Base-by-base conservation (phyloP, 1,140 invertebrate genomes). In the Drosophila kurseongensis region DNA sequence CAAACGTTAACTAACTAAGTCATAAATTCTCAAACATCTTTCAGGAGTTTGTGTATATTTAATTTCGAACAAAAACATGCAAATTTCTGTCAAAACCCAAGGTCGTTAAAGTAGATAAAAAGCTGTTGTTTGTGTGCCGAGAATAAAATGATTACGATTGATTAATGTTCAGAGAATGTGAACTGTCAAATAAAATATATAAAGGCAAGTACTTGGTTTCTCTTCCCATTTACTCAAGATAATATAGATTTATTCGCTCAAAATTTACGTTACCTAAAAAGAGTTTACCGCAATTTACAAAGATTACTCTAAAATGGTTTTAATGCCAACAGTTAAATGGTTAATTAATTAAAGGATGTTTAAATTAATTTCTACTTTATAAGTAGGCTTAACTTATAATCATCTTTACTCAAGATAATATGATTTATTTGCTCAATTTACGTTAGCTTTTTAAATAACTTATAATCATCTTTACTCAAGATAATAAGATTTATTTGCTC, bases 1-100 rank as follows among this genome's bases (percentile, higher is more conserved):
- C 50, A 4, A 23, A 56, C 10, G 6, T 23, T 56, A 77, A 66
- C 59, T 47, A 66, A 73, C 62, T 73, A 41, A 38, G 23, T 56
- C 62, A 77, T 61, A 72, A 84, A 77, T 83, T 84, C 38, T 35
- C 45, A 9, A 73, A 65, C 52, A 38, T 44, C 55, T 45, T 54
- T 57, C 8, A 14, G 29, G 44, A 62, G 74, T 65, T 61, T 51
- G 35, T 18, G 29, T 35, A 18, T 69, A 56, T 66, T 72, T 36
- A 73, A 66, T 75, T 75, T 54, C 58, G 72, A 66, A 51, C 73
- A 54, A 66, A 62, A 75, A 75, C 72, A 75, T 75, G 73, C 72
- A 75, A 58, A 75, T 75, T 57, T 66, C 27, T 38, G 12, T n/a
- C 32, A 50, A 7, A 35, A 35, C 14, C 48, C 9, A 18, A 41